Conservation (phyloP, 2,888 invertebrate species). For the Tupiocoris notatus region DNA sequence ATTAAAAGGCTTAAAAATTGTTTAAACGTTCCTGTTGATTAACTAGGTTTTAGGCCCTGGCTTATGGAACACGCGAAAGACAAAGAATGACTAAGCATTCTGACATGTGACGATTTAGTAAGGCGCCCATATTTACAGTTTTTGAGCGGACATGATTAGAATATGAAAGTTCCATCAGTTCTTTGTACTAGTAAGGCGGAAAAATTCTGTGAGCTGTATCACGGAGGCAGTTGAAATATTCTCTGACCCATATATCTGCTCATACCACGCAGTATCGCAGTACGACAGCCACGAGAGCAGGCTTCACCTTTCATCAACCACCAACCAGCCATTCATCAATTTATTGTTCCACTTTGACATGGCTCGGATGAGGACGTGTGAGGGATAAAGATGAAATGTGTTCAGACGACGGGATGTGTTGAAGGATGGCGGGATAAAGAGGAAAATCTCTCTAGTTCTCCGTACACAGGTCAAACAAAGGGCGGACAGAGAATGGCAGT, state of each 20-base stretch:
- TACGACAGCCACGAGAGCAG: conserved; percentile 6
- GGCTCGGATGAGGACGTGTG: neutral
- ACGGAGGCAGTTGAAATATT: too few relatives aligned
- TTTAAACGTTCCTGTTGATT: too few relatives aligned
- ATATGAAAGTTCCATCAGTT: too few relatives aligned
- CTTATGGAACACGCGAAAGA: too few relatives aligned
- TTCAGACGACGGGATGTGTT: neutral
- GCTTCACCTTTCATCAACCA: conserved; percentile 10
- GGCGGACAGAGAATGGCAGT: conserved; percentile 4
- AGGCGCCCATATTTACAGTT: too few relatives aligned
- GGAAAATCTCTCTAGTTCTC: conserved; percentile 24
- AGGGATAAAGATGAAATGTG: neutral
- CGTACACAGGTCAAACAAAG: conserved; percentile 20
- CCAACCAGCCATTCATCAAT: conserved; percentile 11
- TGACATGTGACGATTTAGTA: too few relatives aligned
- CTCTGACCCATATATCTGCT: neutral
- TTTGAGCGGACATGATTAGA: too few relatives aligned
- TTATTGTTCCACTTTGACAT: conserved; percentile 10
- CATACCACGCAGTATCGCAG: neutral
- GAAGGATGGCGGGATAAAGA: neutral
- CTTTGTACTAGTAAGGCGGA: too few relatives aligned
- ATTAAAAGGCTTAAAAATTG: too few relatives aligned
- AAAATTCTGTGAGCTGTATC: too few relatives aligned
- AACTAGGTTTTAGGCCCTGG: too few relatives aligned
- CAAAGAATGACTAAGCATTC: too few relatives aligned